Conservation (phyloP, 2,888 invertebrate genomes). For the Thymelicus lineola region DNA sequence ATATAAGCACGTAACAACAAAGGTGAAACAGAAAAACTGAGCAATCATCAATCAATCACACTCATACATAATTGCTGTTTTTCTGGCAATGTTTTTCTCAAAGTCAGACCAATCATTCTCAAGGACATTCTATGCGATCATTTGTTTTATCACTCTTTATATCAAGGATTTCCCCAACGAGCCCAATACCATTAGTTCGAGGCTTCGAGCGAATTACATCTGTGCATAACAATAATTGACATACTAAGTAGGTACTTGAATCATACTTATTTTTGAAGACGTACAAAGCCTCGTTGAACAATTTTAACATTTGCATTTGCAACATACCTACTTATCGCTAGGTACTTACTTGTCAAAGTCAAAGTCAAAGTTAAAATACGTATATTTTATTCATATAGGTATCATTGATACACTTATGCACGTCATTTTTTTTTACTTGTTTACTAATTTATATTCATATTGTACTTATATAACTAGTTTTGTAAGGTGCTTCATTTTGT, state of each 20-base stretch:
- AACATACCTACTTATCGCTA: no score
- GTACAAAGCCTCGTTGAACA: no score
- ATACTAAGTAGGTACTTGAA: background rate
- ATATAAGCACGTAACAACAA: background rate
- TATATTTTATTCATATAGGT: no score
- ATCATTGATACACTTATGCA: no score
- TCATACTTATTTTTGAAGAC: slow-evolving; percentile 9
- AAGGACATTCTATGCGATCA: slow-evolving; percentile 10
- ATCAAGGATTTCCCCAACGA: slow-evolving; percentile 19
- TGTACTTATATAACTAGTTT: no score
- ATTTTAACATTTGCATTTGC: no score
- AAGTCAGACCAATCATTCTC: slow-evolving; percentile 9
- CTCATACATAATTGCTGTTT: background rate
- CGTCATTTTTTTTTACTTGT: no score
- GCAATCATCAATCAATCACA: slow-evolving; percentile 1
- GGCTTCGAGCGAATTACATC: background rate
- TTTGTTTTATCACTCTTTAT: slow-evolving; percentile 11
- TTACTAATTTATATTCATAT: no score
- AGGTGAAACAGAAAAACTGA: background rate
- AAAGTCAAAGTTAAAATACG: no score
- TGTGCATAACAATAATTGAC: no score
- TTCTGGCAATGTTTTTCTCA: slow-evolving; percentile 12
- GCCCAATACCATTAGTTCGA: slow-evolving; percentile 12
- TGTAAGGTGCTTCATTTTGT: no score
- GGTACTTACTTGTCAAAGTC: no score